Conservation (phyloP, 2,888 invertebrate species). For the Hydrotaea cyrtoneurina region DNA sequence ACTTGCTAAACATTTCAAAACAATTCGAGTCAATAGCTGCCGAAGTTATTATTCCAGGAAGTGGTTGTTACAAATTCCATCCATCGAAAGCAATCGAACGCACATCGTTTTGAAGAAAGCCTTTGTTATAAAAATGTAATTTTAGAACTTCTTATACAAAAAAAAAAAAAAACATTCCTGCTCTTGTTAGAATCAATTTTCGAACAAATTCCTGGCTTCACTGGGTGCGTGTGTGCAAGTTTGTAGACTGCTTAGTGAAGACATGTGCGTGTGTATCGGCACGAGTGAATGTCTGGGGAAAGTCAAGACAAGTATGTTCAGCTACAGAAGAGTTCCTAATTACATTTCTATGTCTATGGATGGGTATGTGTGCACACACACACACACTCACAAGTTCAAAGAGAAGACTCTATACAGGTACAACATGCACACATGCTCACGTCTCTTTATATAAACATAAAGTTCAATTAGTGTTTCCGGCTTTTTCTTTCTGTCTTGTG, state of each 20-base stretch:
- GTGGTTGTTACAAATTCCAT: no score
- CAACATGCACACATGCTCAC: background rate
- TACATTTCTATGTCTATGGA: background rate
- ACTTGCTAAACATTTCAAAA: no score
- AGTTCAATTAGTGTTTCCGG: constrained; percentile 43
- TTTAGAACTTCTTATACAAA: background rate
- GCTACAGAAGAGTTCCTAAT: background rate
- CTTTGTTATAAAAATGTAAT: background rate
- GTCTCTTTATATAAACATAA: constrained; percentile 24
- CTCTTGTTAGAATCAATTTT: background rate
- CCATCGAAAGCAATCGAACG: no score
- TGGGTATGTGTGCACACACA: background rate
- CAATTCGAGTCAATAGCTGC: no score
- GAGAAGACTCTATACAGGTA: background rate
- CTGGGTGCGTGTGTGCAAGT: background rate
- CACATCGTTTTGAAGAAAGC: no score
- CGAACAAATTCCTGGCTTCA: background rate
- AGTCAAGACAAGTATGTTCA: background rate
- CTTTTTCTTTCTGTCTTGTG: background rate
- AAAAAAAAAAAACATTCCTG: background rate
- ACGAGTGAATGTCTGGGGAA: background rate
- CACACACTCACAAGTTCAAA: background rate
- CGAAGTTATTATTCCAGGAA: no score
- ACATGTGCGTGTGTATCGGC: background rate
- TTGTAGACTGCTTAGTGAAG: no score